phyloP scores from a whole-genome alignment of 1,140 invertebrate genomes.

The Neotoxoptera formosana region DNA sequence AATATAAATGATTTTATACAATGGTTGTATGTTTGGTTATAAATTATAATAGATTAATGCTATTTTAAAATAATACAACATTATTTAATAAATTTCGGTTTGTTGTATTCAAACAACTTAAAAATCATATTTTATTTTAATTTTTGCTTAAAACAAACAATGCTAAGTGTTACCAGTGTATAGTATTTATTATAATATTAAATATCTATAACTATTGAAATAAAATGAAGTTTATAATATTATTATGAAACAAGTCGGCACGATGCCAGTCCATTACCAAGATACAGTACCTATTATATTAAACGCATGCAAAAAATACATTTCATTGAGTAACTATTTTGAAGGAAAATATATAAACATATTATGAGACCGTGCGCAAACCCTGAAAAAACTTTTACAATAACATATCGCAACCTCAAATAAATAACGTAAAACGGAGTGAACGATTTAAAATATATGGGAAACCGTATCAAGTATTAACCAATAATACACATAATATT shows the following conservation, averaged over 20 bases:
- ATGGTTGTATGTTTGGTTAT: background rate
- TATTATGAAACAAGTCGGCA: background rate
- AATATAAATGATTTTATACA: background rate
- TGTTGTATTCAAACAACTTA: background rate
- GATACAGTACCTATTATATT: background rate
- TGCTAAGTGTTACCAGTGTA: background rate
- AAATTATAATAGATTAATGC: background rate
- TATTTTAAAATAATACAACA: background rate
- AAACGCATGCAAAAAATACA: background rate
- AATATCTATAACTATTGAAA: background rate
- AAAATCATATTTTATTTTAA: background rate
- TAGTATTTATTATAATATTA: background rate
- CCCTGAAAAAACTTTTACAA: background rate
- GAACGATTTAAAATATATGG: background rate
- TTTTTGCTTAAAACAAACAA: background rate
- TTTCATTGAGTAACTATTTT: background rate
- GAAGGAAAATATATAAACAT: background rate
- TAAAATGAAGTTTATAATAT: background rate
- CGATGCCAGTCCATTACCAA: background rate
- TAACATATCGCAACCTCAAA: background rate
- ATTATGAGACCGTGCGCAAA: background rate
- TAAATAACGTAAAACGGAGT: background rate
- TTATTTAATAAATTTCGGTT: background rate
- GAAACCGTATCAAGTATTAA: background rate
- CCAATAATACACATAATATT: background rate